Base-by-base conservation (phyloP, 2,888 invertebrate genomes). In the Lithophane semibrunnea region DNA sequence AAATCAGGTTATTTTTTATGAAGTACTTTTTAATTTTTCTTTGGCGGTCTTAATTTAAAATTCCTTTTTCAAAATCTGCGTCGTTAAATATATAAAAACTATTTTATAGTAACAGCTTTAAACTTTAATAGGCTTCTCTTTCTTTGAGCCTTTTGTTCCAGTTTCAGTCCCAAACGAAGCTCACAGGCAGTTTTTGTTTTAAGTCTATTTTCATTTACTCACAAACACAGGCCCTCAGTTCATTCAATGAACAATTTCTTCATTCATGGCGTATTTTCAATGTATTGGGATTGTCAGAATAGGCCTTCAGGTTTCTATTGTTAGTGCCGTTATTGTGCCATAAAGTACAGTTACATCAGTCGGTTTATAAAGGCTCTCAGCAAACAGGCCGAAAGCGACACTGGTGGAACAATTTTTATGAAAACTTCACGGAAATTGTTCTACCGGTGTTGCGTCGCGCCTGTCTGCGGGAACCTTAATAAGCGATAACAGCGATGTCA, bases 261-360 rank as follows among this genome's bases (percentile, higher is more conserved):
- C 60, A 66, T 84, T 84, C 61, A 74, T 47, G 18, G 42, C 18
- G 65, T 80, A 24, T 80, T 73, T 83, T 65, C 73, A 80, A 69
- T 56, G 54, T 80, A 79, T 78, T 79, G 49, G 49, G 68, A 29
- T 69, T 64, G 65, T 61, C 56, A 56, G 64, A 69, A 56, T 54
- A 79, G 49, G 54, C 54, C n/a, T 49, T 24, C 18, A 58, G 60
- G n/a, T 69, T 16, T 18, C 49, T 61, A 69, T 82, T 84, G 65
- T 84, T 73, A 42, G 44, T 44, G 29, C 3, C 16, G 7, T 52
- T 29, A 84, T 73, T 80, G 21, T 64, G 42, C n/a, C 42, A 18
- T 80, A 24, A 72, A n/a, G 47, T 67, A 24, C 21, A 49, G 21
- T 21, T 49, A 75, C 2, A 74, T 12, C 44, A 24, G 75, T 37